Percentiles rank a stretch among this genome's conserved stretches.
Conservation (phyloP, 2,797 vertebrate species). For the Scarus forsteni region DNA sequence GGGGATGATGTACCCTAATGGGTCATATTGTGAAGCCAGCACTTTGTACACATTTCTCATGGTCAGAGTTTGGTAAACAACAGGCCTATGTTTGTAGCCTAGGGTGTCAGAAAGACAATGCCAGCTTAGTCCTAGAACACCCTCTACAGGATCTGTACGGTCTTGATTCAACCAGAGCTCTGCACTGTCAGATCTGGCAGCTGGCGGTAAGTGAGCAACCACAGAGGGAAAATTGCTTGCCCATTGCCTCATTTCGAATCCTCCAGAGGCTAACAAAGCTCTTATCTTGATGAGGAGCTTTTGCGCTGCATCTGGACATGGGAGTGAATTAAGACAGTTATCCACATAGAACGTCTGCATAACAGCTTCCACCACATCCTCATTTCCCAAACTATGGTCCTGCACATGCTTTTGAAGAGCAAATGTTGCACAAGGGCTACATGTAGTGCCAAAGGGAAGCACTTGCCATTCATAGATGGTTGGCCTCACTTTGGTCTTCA, state of each 20-base stretch:
- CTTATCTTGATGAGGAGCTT: neutral
- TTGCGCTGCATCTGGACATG: neutral
- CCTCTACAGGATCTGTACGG: neutral
- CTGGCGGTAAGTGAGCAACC: neutral
- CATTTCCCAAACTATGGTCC: too few relatives aligned
- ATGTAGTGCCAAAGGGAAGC: neutral
- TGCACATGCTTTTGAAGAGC: too few relatives aligned
- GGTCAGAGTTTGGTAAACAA: too few relatives aligned
- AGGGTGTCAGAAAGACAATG: neutral
- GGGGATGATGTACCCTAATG: neutral
- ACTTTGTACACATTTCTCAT: neutral
- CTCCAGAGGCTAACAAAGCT: neutral
- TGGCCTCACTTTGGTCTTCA: neutral
- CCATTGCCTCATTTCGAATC: neutral
- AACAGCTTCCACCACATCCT: neutral
- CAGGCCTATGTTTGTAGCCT: too few relatives aligned
- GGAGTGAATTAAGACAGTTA: neutral
- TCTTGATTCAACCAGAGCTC: neutral
- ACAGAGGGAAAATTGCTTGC: neutral
- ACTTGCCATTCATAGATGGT: neutral
- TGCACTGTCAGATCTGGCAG: neutral
- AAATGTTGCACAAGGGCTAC: neutral
- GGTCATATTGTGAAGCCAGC: neutral
- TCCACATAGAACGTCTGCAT: neutral
- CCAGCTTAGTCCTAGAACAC: neutral